A percentile compares a stretch with the other conserved stretches of the same genome.
Conservation (phyloP, 2,888 invertebrate genomes). For the Neoascia interrupta region DNA sequence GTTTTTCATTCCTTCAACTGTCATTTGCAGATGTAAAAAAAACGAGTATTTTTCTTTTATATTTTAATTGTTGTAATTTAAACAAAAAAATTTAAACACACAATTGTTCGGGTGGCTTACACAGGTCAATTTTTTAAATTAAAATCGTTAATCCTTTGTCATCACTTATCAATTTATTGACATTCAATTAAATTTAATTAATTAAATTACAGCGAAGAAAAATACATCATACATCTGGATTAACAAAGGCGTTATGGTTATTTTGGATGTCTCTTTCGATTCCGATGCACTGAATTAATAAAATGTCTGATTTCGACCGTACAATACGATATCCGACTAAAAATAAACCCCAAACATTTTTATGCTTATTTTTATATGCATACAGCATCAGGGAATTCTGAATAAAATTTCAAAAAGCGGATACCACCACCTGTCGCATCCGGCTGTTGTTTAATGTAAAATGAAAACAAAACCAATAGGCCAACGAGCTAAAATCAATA, state of each 20-base stretch:
- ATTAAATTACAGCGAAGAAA: slow-evolving; percentile 22
- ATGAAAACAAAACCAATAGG: too few species aligned
- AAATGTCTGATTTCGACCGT: not conserved
- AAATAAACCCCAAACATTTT: not conserved
- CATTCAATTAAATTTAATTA: slow-evolving; percentile 34
- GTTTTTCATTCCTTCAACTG: not conserved
- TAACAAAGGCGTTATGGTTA: too few species aligned
- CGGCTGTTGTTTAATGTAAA: too few species aligned
- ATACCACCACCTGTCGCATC: slow-evolving; percentile 15
- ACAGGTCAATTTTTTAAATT: slow-evolving; percentile 4
- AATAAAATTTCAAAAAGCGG: not conserved
- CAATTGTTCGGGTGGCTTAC: not conserved
- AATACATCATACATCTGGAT: not conserved
- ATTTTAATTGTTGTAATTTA: not conserved
- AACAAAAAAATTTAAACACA: not conserved
- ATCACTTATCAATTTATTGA: slow-evolving; percentile 32
- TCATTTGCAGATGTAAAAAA: not conserved
- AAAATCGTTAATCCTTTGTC: slow-evolving; percentile 14
- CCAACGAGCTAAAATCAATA: too few species aligned
- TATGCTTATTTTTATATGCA: too few species aligned
- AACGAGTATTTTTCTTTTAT: not conserved
- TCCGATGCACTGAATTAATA: not conserved
- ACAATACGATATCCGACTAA: slow-evolving; percentile 3
- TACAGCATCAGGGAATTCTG: too few species aligned
- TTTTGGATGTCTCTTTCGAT: not conserved